Conservation (phyloP, 1,140 invertebrate genomes). For the Cotesia typhae region DNA sequence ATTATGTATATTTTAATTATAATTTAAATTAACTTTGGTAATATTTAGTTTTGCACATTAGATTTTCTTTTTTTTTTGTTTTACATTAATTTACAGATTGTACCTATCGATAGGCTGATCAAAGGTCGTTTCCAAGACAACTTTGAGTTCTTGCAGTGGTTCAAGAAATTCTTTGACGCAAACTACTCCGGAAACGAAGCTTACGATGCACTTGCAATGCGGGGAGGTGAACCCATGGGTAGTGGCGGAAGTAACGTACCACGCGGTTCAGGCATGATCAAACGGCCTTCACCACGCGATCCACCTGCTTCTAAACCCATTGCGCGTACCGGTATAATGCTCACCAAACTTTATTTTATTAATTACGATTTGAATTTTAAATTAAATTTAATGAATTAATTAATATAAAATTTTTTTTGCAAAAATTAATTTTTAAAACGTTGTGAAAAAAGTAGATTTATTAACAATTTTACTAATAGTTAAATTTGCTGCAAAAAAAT, state of each 20-base stretch:
- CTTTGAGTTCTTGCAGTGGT: conserved; percentile 99
- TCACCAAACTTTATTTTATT: conserved; percentile 34
- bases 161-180: conserved; percentile 99
- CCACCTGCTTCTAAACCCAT: conserved; percentile 53
- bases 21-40: conserved; percentile 28
- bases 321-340: conserved; percentile 60
- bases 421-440: not conserved
- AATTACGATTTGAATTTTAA: not conserved
- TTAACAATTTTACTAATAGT: conserved; percentile 14
- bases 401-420: not conserved
- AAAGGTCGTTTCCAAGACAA: conserved; percentile 98
- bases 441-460: not conserved
- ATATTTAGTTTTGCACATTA: conserved; percentile 33
- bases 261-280: conserved; percentile 63
- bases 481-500: no score
- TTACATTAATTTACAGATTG: conserved; percentile 75
- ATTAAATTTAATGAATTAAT: not conserved
- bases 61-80: conserved; percentile 57
- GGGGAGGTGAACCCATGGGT: conserved; percentile 86
- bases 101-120: conserved; percentile 88
- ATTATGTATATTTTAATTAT: conserved; percentile 35
- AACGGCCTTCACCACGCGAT: conserved; percentile 57
- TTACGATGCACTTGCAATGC: conserved; percentile 87
- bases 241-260: conserved; percentile 70
- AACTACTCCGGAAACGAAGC: conserved; percentile 90